These are phyloP conservation scores for Columba janthina DNA, from an alignment of 2,113 vertebrate genomes.

Conservation along the genomic window DNA sequence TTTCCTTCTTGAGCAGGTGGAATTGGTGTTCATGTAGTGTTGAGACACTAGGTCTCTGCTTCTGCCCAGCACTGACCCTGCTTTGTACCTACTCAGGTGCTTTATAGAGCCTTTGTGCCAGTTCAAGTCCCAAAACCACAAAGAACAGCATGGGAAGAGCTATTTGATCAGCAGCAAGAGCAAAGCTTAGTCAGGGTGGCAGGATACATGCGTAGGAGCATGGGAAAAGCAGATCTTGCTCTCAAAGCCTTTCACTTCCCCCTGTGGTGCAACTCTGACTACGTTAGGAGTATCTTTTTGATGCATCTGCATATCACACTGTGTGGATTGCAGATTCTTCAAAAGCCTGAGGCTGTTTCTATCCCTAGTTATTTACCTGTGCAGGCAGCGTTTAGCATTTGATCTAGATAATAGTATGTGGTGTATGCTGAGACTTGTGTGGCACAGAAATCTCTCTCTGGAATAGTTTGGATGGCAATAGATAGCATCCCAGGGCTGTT, in stretches of 20 bases:
- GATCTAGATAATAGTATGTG: neutral
- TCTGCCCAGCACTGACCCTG: neutral
- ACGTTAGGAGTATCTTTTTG: neutral
- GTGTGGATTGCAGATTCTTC: neutral
- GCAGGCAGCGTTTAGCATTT: constrained; percentile 10
- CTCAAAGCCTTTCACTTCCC: neutral
- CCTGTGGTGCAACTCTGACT: neutral
- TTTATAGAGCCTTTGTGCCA: neutral
- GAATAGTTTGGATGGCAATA: neutral
- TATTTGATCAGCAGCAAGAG: neutral
- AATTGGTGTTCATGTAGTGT: neutral
- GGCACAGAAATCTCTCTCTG: neutral
- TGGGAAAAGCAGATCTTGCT: neutral
- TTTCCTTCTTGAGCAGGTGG: neutral
- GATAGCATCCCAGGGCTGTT: neutral
- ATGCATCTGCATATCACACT: neutral
- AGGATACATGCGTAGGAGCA: fast-evolving
- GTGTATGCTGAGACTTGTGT: neutral
- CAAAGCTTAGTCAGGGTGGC: neutral
- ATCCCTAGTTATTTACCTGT: constrained; percentile 16
- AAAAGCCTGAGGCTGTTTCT: neutral
- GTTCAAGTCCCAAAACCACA: neutral
- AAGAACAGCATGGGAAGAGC: neutral
- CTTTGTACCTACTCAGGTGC: neutral
- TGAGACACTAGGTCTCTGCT: neutral